Evolutionary conservation across 2,797 vertebrate genomes (phyloP).

Genomic region (Poecile montanus): DNA sequence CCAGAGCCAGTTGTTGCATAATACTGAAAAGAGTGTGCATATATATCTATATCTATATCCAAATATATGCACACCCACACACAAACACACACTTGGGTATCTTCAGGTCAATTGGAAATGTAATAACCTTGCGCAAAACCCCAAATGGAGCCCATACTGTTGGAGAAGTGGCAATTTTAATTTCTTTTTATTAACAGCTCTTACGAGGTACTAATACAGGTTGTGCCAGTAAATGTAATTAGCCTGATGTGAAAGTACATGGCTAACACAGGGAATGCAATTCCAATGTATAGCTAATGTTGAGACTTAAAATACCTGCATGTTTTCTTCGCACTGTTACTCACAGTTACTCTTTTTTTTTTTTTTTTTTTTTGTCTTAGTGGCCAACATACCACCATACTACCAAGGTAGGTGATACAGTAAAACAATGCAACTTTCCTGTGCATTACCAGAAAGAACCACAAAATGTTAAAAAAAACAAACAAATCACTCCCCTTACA

Average conservation of each 20-base stretch:
- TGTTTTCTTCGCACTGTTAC: not conserved
- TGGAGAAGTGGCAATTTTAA: not conserved
- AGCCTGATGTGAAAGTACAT: not conserved
- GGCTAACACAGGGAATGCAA: not conserved
- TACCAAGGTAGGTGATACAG: not conserved
- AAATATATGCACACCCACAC: not conserved
- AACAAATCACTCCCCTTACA: not conserved
- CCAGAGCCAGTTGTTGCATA: not conserved
- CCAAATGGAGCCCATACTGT: accelerated
- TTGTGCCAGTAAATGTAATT: not conserved
- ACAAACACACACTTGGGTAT: not conserved
- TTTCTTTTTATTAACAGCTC: not conserved
- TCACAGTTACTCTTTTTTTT: not conserved
- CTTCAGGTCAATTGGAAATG: accelerated
- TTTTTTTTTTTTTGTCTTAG: not conserved
- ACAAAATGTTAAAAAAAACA: accelerated
- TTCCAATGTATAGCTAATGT: not conserved
- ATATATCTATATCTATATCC: not conserved
- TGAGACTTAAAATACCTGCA: not conserved
- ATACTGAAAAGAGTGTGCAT: not conserved
- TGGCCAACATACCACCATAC: not conserved
- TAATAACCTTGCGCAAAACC: not conserved
- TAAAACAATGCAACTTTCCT: not conserved
- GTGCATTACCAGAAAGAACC: not conserved
- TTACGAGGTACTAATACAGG: not conserved